Evolutionary conservation across 2,888 invertebrate genomes (phyloP).

Genomic region (Tenthredo notha): DNA sequence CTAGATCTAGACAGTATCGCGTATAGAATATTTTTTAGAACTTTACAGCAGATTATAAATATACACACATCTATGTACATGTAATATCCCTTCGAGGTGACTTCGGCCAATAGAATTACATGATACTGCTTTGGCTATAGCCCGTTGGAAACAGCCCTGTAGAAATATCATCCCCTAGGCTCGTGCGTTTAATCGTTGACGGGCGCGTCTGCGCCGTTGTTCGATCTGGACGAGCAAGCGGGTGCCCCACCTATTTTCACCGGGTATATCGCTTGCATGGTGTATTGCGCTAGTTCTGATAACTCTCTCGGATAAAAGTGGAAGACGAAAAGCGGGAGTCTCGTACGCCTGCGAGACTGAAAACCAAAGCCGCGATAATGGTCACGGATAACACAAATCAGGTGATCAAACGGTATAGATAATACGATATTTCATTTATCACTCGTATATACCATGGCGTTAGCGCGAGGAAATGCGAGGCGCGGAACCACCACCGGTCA

Average conservation of each 20-base stretch:
- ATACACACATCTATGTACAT: neutral
- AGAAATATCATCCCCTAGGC: slow-evolving; percentile 43
- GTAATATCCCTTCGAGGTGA: neutral
- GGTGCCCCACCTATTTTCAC: slow-evolving; percentile 50
- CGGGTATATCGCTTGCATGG: slow-evolving; percentile 44
- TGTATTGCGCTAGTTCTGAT: slow-evolving; percentile 36
- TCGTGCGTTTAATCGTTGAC: slow-evolving; percentile 65
- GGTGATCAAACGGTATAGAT: slow-evolving; percentile 64
- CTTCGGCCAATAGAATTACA: slow-evolving; percentile 13
- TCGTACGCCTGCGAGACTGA: slow-evolving; percentile 43
- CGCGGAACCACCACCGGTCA: neutral
- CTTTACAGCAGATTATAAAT: neutral
- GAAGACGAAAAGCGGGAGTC: slow-evolving; percentile 34
- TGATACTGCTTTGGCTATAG: neutral
- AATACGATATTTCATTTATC: neutral
- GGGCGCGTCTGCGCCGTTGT: slow-evolving; percentile 71
- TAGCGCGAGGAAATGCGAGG: neutral
- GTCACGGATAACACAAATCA: slow-evolving; percentile 75
- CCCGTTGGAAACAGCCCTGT: slow-evolving; percentile 35
- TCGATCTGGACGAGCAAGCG: slow-evolving; percentile 12
- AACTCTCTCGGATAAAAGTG: slow-evolving; percentile 43
- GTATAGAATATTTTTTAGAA: neutral
- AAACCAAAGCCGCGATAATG: slow-evolving; percentile 65
- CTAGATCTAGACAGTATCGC: neutral
- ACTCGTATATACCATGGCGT: neutral